Conservation (phyloP, 2,113 vertebrate species). For the Cryptomyrus ogoouensis region DNA sequence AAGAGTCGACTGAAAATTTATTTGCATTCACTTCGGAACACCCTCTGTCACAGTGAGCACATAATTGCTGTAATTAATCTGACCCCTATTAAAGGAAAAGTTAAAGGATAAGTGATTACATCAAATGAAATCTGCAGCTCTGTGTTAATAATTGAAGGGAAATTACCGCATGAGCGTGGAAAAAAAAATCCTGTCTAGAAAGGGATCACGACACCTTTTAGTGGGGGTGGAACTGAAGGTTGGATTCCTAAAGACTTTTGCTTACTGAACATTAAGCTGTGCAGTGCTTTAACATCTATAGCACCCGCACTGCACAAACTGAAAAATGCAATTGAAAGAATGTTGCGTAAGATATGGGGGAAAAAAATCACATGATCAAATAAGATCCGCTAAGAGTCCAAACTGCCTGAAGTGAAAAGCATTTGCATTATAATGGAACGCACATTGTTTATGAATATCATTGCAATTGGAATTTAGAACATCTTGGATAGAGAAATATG, state of each 20-base stretch:
- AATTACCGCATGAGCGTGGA: not conserved
- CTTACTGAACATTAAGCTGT: not conserved
- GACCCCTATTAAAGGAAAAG: slow-evolving; percentile 8
- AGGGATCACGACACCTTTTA: slow-evolving; percentile 13
- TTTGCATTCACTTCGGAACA: not conserved
- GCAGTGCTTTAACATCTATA: not conserved
- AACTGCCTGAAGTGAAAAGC: not conserved
- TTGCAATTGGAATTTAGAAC: not conserved
- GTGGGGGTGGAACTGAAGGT: not conserved
- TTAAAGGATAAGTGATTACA: slow-evolving; percentile 15
- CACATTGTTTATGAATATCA: not conserved
- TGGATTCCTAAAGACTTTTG: not conserved
- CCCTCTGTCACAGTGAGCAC: not conserved
- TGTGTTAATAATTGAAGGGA: slow-evolving; percentile 1
- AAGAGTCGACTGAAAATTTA: not conserved
- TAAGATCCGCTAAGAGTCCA: not conserved
- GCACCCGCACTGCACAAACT: not conserved
- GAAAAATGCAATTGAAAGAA: not conserved
- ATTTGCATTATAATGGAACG: not conserved
- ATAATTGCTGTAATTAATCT: slow-evolving; percentile 1
- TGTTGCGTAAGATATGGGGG: not conserved
- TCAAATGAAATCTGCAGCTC: not conserved
- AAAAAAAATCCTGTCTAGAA: not conserved
- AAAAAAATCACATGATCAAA: not conserved
- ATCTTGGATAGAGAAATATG: not conserved